Evolutionary conservation across 2,113 vertebrate species (phyloP).

Genomic region (Prochilodus magdalenae): DNA sequence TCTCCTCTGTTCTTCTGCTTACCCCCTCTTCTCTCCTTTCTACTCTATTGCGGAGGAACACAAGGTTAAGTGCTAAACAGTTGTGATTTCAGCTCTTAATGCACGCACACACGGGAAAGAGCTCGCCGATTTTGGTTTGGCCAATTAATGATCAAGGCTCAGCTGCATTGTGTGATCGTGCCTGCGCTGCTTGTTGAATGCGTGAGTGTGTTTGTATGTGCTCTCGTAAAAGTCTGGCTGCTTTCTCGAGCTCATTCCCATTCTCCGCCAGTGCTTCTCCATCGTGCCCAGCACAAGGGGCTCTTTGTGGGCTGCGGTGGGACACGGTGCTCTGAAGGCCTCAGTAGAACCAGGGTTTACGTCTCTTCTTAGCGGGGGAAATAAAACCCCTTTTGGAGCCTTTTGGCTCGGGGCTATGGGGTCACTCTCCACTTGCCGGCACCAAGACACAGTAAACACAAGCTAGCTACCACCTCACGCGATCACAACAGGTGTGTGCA

Average conservation of each 20-base stretch:
- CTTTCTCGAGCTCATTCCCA: conserved; percentile 50
- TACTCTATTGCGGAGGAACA: not conserved
- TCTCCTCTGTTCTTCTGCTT: not conserved
- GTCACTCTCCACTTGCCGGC: not conserved
- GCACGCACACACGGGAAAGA: not conserved
- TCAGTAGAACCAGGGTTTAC: not conserved
- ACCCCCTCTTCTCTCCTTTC: not conserved
- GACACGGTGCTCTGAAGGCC: conserved; percentile 9
- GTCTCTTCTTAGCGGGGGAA: not conserved
- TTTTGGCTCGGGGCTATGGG: not conserved
- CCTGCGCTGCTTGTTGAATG: conserved; percentile 8
- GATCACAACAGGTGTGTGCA: no score
- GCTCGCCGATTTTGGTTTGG: not conserved
- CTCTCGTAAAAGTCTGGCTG: conserved; percentile 10
- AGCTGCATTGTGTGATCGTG: conserved; percentile 17
- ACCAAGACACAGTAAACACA: not conserved
- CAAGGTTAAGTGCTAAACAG: not conserved
- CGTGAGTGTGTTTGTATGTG: conserved; percentile 32
- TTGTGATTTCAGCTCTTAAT: not conserved
- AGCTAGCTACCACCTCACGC: not conserved
- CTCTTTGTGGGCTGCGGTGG: conserved; percentile 51
- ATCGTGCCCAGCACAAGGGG: conserved; percentile 53
- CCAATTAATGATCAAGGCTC: conserved; percentile 27
- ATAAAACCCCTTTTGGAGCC: not conserved
- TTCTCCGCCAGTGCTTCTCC: conserved; percentile 46